Evolutionary conservation across 30 jellyfish, hydroid and myxozoan species (phyloP), one percentile per base, ranked within the genome.

Genomic region (Cassiopea andromeda): DNA sequence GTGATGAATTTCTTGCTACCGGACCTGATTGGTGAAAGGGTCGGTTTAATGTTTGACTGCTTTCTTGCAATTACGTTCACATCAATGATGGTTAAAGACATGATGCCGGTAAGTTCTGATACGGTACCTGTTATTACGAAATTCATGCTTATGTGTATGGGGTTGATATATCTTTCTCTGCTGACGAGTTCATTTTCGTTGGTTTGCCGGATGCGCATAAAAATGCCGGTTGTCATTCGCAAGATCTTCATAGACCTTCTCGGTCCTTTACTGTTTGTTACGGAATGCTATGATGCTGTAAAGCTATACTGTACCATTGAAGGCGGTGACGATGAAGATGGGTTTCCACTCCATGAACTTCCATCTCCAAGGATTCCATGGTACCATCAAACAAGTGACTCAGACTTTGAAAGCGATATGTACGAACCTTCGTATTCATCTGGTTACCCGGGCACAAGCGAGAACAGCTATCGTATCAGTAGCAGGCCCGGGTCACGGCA

Each of bases 71-170:
- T 80, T 43, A 87, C 98, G 14, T 75, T 92, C 89, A 87, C 92
- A 38, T 17, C 89, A 59, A 87, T 92, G 94, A 87, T 92, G 96
- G 91, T 92, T 17, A 75, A 93, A 3, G 92, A 81, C 54, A 87
- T 87, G 92, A 64, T 92, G 94, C 98, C 98, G 48, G 90, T 80
- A 64, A 94, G 89, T 82, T 85, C 96, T 0, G 93, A 87, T 44
- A 80, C 92, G 16, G 77, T 90, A 68, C 98, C 98, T 2, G 44
- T 87, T 14, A 64, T 92, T 10, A 95, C 91, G 73, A 82, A 80
- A 73, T 87, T 86, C 83, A 92, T 92, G 97, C 75, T 83, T n/a
- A 71, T 88, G 71, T 81, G 98, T 46, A 92, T 92, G 98, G 49
- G 73, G 1, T 48, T 69, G 49, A 79, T 92, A 75, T 61, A 89